Conservation (phyloP, 2,888 invertebrate species). For the Drosophila nr. fundita region DNA sequence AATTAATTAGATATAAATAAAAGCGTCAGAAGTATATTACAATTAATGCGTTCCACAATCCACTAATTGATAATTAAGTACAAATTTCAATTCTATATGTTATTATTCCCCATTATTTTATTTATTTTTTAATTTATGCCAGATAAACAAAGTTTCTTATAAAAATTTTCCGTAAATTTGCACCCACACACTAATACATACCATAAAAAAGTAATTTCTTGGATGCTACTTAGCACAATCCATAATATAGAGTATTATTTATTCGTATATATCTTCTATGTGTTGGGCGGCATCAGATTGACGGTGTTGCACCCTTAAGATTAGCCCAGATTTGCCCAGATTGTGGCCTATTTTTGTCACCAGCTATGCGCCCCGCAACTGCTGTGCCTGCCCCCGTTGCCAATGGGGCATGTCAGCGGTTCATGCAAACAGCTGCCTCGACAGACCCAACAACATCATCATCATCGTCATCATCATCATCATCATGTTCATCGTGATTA, state of each 20-base stretch:
- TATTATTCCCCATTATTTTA: too few species aligned
- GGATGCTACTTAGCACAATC: background rate
- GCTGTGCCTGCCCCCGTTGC: background rate
- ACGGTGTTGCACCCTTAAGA: background rate
- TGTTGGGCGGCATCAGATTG: background rate
- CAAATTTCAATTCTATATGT: background rate
- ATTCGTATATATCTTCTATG: background rate
- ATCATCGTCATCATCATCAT: background rate
- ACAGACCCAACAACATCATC: background rate
- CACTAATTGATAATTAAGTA: background rate
- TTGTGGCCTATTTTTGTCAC: slow-evolving; percentile 41
- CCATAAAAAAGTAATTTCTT: background rate
- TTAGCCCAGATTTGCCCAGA: slow-evolving; percentile 10
- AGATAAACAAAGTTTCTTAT: too few species aligned
- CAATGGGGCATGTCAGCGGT: slow-evolving; percentile 7
- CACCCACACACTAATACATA: too few species aligned
- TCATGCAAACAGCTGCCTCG: slow-evolving; percentile 12
- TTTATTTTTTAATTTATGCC: too few species aligned
- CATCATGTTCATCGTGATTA: background rate
- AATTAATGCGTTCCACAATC: background rate
- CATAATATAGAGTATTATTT: background rate
- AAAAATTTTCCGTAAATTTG: too few species aligned
- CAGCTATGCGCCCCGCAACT: slow-evolving; percentile 23
- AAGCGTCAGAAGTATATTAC: background rate
- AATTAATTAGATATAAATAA: background rate